Conservation (phyloP, 2,888 invertebrate genomes). For the Drosophila aldrichi region DNA sequence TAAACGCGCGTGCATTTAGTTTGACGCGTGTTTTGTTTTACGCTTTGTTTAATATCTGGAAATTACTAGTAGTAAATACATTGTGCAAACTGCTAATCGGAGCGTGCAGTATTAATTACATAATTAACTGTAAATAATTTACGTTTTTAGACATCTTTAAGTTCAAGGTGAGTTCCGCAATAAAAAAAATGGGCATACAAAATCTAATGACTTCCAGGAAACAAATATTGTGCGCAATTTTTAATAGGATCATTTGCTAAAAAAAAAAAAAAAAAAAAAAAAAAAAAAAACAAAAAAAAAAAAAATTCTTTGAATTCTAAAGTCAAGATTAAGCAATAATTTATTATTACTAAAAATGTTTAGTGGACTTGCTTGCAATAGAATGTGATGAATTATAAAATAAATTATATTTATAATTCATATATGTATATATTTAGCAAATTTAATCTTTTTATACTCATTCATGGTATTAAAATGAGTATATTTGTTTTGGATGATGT, state of each 20-base stretch:
- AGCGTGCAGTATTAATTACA: constrained; percentile 59
- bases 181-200: constrained; percentile 1
- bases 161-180: constrained; percentile 66
- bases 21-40: constrained; percentile 34
- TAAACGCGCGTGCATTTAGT: constrained; percentile 29
- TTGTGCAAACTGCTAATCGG: constrained; percentile 30
- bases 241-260: not conserved
- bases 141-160: constrained; percentile 46
- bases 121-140: constrained; percentile 54
- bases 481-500: too few relatives aligned
- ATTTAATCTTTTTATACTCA: too few relatives aligned
- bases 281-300: too few relatives aligned
- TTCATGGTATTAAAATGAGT: too few relatives aligned
- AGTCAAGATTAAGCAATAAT: not conserved
- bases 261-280: not conserved
- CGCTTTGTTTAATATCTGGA: constrained; percentile 30
- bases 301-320: not conserved
- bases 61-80: constrained; percentile 24
- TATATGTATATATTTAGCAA: too few relatives aligned
- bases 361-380: too few relatives aligned
- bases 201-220: constrained; percentile 16
- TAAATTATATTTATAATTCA: not conserved
- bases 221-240: not conserved
- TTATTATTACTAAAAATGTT: too few relatives aligned
- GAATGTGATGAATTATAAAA: too few relatives aligned